A percentile compares a stretch with the other conserved stretches of the same genome.
Evolutionary conservation across 2,888 invertebrate genomes (phyloP).

Genomic region (Trachelus iudaicus): DNA sequence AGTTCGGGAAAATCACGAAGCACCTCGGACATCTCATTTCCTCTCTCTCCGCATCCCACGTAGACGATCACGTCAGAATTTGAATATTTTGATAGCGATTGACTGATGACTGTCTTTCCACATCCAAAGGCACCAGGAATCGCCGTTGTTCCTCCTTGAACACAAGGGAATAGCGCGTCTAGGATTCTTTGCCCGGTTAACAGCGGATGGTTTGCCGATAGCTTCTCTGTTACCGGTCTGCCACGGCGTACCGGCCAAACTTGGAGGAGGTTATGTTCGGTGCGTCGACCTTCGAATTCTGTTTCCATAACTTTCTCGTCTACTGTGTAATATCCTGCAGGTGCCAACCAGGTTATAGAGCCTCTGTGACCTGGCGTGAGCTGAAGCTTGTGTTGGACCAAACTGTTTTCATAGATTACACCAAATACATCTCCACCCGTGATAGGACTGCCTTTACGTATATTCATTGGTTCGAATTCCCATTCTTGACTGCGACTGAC

Average conservation of each 20-base stretch:
- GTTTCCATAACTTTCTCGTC: slow-evolving; percentile 93
- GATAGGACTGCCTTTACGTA: slow-evolving; percentile 90
- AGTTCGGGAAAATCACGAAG: slow-evolving; percentile 78
- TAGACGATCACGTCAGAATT: slow-evolving; percentile 81
- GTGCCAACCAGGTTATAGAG: slow-evolving; percentile 92
- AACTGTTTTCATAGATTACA: slow-evolving; percentile 92
- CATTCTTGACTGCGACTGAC: slow-evolving; percentile 82
- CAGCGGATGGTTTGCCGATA: slow-evolving; percentile 95
- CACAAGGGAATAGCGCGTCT: slow-evolving; percentile 97
- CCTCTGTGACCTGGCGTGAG: slow-evolving; percentile 92
- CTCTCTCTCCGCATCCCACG: slow-evolving; percentile 81
- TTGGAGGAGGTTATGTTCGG: slow-evolving; percentile 93
- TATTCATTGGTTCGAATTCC: slow-evolving; percentile 89
- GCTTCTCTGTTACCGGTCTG: slow-evolving; percentile 92
- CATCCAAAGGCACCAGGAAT: slow-evolving; percentile 86
- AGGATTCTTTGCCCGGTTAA: slow-evolving; percentile 96
- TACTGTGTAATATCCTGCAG: slow-evolving; percentile 90
- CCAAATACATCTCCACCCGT: slow-evolving; percentile 97
- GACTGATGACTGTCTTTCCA: slow-evolving; percentile 81
- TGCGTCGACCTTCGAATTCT: slow-evolving; percentile 93
- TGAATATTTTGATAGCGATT: slow-evolving; percentile 78
- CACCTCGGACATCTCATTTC: slow-evolving; percentile 80
- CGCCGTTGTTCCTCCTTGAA: slow-evolving; percentile 85
- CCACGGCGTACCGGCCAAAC: slow-evolving; percentile 98
- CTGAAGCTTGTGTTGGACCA: slow-evolving; percentile 95